Conservation (phyloP, 2,888 invertebrate genomes). For the Stenotaenia linearis region DNA sequence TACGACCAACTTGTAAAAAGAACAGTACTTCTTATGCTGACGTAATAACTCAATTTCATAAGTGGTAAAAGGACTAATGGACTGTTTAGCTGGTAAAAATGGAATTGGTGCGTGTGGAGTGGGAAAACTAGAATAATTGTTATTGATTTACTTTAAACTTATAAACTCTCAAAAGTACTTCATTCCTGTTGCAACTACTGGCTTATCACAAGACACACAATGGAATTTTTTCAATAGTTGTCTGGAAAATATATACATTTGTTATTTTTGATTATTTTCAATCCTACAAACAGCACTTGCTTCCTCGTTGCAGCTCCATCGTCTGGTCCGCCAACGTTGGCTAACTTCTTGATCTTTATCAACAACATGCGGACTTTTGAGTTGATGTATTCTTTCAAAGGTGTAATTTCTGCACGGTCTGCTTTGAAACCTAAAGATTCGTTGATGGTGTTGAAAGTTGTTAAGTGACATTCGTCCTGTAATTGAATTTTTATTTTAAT, state of each 20-base stretch:
- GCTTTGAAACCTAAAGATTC: conserved; percentile 12
- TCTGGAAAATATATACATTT: too few relatives aligned
- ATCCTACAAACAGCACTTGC: not conserved
- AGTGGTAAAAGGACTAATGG: conserved; percentile 24
- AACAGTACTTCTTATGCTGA: conserved; percentile 21
- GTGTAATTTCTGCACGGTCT: conserved; percentile 11
- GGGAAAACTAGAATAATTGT: not conserved
- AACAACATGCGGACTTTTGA: conserved; percentile 29
- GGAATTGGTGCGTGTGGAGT: not conserved
- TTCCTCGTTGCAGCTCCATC: conserved; percentile 27
- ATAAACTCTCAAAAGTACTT: not conserved
- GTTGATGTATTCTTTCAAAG: conserved; percentile 26
- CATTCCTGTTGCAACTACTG: not conserved
- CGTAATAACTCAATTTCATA: conserved; percentile 31
- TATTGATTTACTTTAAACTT: not conserved
- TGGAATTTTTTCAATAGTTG: conserved; percentile 22
- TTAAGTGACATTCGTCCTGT: conserved; percentile 24
- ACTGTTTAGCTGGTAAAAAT: not conserved
- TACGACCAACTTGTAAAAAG: not conserved
- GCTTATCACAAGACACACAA: conserved; percentile 17
- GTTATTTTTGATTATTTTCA: too few relatives aligned
- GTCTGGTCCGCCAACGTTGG: conserved; percentile 10
- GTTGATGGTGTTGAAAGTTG: not conserved
- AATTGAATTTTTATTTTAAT: not conserved
- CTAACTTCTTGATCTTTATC: conserved; percentile 31